Base-by-base conservation (phyloP, 1,140 invertebrate species). In the Cydia pomonella region DNA sequence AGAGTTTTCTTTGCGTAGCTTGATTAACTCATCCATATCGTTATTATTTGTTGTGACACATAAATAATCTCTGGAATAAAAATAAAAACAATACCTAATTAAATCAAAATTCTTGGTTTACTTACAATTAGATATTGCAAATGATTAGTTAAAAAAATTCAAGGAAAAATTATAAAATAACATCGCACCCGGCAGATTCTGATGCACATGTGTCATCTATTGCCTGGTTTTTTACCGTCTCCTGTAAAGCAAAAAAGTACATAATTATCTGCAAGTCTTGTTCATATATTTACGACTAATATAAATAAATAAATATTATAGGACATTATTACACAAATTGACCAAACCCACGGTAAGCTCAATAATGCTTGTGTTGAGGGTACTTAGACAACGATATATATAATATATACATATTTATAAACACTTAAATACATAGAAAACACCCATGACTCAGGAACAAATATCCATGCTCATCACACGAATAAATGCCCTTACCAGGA, bases 1-100 rank as follows among this genome's bases (percentile, higher is more conserved):
- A 12, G 93, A 89, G 69, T 96, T 95, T 84, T 96, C 95, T 18
- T 90, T 85, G 1, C 94, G 91, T 63, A 94, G 84, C 80, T 92
- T 94, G 69, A 95, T 77, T 63, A 93, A 72, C 82, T 93, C 87
- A 78, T 92, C 88, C 82, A 89, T 78, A 72, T 89, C 83, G 25
- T 88, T 85, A 79, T 87, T 87, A 76, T 89, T 91, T 0, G 86
- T 81, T 16, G 90, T 87, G 13, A 82, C 82, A 5, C 82, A 85
- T 63, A 92, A 77, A 69, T 84, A 86, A 77, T 92, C 90, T 4
- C 90, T 92, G 80, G 25, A 90, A 88, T 75, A 78, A 77, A 76
- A 75, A 62, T 7, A 53, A n/a, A n/a, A n/a, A n/a, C n/a, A n/a
- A n/a, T n/a, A n/a, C n/a, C 6, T 18, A 53, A 5, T 7, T 53